Base-by-base conservation (phyloP, 2,113 vertebrate species). In the Pelecanoides urinatrix region DNA sequence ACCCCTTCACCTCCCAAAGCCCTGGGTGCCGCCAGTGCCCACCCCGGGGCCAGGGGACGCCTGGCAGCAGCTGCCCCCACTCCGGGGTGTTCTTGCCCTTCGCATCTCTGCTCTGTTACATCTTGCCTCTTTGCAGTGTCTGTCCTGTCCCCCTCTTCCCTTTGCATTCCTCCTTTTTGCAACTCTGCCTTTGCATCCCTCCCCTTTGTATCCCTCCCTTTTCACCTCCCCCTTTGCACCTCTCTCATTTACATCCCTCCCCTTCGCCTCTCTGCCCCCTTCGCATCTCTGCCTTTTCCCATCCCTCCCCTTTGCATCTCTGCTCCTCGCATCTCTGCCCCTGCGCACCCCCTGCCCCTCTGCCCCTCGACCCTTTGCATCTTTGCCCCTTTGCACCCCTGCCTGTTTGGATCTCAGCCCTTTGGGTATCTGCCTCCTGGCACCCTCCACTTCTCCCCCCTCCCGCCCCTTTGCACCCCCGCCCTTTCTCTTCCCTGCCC, bases 141-240 rank as follows among this genome's bases (percentile, higher is more conserved):
- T 3, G 40, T 80, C 65, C 84, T 6, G 87, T 87, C 42, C 84
- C 74, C 63, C 42, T 89, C 92, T 92, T 66, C 32, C 72, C 38
- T 77, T 88, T 3, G 50, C 86, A 88, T 82, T 85, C 72, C 91
- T 92, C 34, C 62, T 88, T 67, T 93, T 90, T 10, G 44, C 86
- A 80, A 70, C 76, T 56, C 67, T 95, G 82, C 49, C 79, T 88
- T 72, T 56, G 62, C 86, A 71, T 76, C 91, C 94, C 94, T 96
- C 93, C 96, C 94, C 94, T 96, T 90, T 32, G 84, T 4, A 88
- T 61, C 84, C 93, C 93, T 96, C 94, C 90, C 96, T 92, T 90
- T 95, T 77, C 95, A 92, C 86, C 91, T 96, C 95, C 95, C 94
- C 79, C 76, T 96, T 93, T 90, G 88, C 92, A 93, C 94, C 95